These are phyloP conservation scores for Leptoteleia sp. DNA, from an alignment of 1,140 invertebrate genomes.

Conservation along the genomic window DNA sequence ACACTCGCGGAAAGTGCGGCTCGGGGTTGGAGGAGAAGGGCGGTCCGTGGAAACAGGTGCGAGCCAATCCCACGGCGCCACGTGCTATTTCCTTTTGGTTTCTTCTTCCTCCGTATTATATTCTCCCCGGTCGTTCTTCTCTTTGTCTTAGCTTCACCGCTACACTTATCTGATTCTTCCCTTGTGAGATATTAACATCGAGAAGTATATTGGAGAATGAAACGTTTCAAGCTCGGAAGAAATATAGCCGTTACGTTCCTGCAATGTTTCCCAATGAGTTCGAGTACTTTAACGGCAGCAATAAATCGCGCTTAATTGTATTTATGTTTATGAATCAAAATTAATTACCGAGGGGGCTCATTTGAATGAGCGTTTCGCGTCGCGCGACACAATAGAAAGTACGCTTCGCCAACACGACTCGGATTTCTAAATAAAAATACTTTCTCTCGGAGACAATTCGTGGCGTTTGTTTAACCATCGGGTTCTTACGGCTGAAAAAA, in stretches of 20 bases:
- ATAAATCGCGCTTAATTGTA: conserved; percentile 53
- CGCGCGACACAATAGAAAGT: background rate
- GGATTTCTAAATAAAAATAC: too few species aligned
- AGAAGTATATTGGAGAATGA: conserved; percentile 58
- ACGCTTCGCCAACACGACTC: too few species aligned
- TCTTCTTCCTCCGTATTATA: conserved; percentile 64
- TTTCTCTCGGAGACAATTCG: too few species aligned
- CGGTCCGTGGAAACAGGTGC: conserved; percentile 78
- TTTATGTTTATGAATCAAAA: conserved; percentile 47
- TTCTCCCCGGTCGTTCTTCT: conserved; percentile 54
- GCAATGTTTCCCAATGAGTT: conserved; percentile 47
- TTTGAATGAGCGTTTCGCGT: background rate
- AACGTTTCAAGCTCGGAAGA: conserved; percentile 54
- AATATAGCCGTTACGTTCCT: conserved; percentile 55
- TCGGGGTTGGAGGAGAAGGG: conserved; percentile 72
- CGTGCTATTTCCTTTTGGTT: conserved; percentile 75
- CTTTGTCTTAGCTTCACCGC: conserved; percentile 58
- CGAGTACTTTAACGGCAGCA: conserved; percentile 30
- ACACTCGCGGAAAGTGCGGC: conserved; percentile 63
- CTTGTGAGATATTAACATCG: conserved; percentile 60
- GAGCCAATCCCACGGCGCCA: conserved; percentile 77
- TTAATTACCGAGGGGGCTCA: background rate
- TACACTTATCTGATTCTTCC: conserved; percentile 62
- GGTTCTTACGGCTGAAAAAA: too few species aligned
- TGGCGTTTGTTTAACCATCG: too few species aligned